Conservation (phyloP, 2,888 invertebrate genomes). For the Spatulosminthurus flaviceps region DNA sequence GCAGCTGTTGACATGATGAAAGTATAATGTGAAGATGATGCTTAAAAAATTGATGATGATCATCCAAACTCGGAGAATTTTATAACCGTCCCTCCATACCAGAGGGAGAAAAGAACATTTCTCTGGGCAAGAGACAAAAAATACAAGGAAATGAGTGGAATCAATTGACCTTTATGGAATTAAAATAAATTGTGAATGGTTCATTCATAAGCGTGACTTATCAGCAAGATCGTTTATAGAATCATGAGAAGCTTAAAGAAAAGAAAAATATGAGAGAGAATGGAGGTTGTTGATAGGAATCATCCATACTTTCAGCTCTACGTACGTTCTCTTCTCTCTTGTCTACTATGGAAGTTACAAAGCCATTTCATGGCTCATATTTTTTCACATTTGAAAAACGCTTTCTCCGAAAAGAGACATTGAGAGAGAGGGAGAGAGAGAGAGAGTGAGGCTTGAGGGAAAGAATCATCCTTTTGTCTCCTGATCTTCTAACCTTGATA, state of each 20-base stretch:
- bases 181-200: slow-evolving; percentile 4
- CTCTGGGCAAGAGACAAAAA: neutral
- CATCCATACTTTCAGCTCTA: neutral
- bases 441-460: neutral
- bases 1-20: slow-evolving; percentile 88
- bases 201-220: neutral
- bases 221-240: neutral
- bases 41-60: too few relatives aligned
- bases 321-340: neutral
- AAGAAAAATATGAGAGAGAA: neutral
- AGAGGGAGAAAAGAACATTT: too few relatives aligned
- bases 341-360: neutral
- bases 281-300: neutral
- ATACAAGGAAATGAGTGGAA: neutral
- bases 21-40: too few relatives aligned
- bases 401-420: too few relatives aligned
- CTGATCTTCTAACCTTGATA: too few relatives aligned
- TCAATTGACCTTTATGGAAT: neutral
- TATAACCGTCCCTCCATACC: neutral
- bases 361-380: neutral
- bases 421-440: neutral
- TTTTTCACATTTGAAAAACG: neutral
- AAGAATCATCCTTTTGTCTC: neutral
- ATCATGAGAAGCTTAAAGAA: neutral
- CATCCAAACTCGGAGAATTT: too few relatives aligned